Evolutionary conservation across 2,888 invertebrate species (phyloP).

Genomic region (Philhelius pedissequus): DNA sequence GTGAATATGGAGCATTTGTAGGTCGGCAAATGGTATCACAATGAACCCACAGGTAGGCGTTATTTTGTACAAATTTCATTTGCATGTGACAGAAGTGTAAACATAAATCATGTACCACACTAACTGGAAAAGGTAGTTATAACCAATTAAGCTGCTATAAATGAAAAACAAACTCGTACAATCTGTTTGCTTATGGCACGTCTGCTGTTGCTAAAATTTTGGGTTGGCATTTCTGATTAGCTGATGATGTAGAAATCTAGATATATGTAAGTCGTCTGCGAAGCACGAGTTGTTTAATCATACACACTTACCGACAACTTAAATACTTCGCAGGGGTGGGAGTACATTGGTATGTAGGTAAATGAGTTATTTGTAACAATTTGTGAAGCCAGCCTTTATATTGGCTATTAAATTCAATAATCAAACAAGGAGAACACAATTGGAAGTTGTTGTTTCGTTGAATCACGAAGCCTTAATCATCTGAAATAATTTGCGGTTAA

Average conservation of each 20-base stretch:
- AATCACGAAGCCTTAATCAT: constrained; percentile 48
- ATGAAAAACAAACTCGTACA: not conserved
- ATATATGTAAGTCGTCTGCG: too few relatives aligned
- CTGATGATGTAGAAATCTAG: constrained; percentile 8
- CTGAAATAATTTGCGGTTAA: constrained; percentile 46
- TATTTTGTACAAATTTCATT: constrained; percentile 18
- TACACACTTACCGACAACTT: not conserved
- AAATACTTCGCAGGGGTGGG: not conserved
- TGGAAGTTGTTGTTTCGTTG: constrained; percentile 2
- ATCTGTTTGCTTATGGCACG: not conserved
- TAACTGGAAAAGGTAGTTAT: not conserved
- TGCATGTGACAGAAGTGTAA: constrained; percentile 18
- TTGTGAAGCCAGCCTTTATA: constrained; percentile 22
- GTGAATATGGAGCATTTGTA: not conserved
- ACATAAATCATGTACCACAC: constrained; percentile 32
- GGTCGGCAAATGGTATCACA: constrained; percentile 6
- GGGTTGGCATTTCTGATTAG: not conserved
- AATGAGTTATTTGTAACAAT: constrained; percentile 6
- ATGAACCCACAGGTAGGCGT: constrained; percentile 2
- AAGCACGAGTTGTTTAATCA: constrained; percentile 5
- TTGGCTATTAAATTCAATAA: constrained; percentile 56
- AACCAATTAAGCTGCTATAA: not conserved
- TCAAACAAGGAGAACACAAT: not conserved
- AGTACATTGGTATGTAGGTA: not conserved
- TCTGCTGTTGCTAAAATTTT: not conserved